A percentile compares a stretch with the other conserved stretches of the same genome.
Conservation (phyloP, 2,113 vertebrate genomes). For the Muntiacus muntjak region DNA sequence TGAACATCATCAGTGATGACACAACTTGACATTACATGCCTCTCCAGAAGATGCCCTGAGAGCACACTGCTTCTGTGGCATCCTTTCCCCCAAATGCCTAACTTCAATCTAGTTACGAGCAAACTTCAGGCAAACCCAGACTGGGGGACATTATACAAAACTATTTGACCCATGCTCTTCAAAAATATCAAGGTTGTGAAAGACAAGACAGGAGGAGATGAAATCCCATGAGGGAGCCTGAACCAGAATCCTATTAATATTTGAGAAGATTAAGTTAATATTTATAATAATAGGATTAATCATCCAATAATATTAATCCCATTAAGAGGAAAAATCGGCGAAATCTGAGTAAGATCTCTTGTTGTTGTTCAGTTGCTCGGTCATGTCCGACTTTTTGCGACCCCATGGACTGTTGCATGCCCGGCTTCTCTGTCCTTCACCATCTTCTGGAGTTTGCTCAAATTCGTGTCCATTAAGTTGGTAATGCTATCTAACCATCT, state of each 20-base stretch:
- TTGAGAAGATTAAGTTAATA: not conserved
- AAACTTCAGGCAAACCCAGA: not conserved
- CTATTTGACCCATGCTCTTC: not conserved
- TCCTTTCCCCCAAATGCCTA: not conserved
- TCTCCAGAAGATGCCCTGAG: not conserved
- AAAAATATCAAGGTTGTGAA: not conserved
- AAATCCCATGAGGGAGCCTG: not conserved
- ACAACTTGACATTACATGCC: too few relatives aligned
- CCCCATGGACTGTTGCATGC: not conserved
- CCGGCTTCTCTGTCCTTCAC: not conserved
- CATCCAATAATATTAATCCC: not conserved
- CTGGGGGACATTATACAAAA: too few relatives aligned
- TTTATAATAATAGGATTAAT: not conserved
- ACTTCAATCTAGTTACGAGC: not conserved
- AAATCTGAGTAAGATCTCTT: not conserved
- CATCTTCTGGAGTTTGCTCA: not conserved
- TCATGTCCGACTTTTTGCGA: not conserved
- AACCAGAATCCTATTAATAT: not conserved
- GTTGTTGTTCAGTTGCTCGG: not conserved
- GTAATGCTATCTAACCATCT: not conserved
- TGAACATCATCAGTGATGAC: not conserved
- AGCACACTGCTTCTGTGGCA: not conserved
- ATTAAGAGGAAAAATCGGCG: not conserved
- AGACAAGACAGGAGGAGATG: not conserved
- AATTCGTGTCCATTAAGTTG: not conserved